Evolutionary conservation across 2,888 invertebrate species (phyloP), one percentile per base, ranked within the genome.

Genomic region (Tiliacea citrago): DNA sequence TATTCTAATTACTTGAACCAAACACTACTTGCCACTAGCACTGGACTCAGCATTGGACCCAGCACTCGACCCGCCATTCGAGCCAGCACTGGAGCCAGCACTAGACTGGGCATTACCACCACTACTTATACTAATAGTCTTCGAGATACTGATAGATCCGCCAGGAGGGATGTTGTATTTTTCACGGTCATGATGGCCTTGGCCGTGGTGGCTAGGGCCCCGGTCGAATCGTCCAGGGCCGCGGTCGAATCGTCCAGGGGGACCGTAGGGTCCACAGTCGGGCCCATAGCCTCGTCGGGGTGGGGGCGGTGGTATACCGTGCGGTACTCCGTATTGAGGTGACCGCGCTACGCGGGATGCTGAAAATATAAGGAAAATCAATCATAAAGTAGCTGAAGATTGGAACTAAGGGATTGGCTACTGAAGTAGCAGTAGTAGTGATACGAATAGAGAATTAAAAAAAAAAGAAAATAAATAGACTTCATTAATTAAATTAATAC

Each of bases 61-160:
- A 29, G 72, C 73, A 58, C 39, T 73, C 21, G 72, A 73, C 9
- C 73, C 42, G 1, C 47, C 21, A 60, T 49, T 57, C 4, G 82
- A 82, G 0, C 80, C 72, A 9, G 78, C 13, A 29, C 21, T 47
- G 0, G 80, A 82, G 0, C 79, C 53, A 35, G 88, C 79, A 62
- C 84, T 68, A 0, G 82, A 85, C 45, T 73, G 79, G 29, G 83
- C 83, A 8, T 84, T 85, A 3, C 86, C 82, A 13, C 88, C 88
- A 39, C 86, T 63, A 73, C 85, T 89, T 47, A 93, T 92, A 75
- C 91, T 92, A 55, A 93, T 89, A 75, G 91, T 92, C 85, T 93
- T 93, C 10, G 93, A 89, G 12, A 93, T 91, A 68, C 90, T 92
- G 35, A 91, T 83, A n/a, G 88, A 85, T 0, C 85, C 81, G 0